Percentiles rank a stretch among this genome's conserved stretches.
Conservation (phyloP, 2,113 vertebrate genomes). For the Labrus mixtus region DNA sequence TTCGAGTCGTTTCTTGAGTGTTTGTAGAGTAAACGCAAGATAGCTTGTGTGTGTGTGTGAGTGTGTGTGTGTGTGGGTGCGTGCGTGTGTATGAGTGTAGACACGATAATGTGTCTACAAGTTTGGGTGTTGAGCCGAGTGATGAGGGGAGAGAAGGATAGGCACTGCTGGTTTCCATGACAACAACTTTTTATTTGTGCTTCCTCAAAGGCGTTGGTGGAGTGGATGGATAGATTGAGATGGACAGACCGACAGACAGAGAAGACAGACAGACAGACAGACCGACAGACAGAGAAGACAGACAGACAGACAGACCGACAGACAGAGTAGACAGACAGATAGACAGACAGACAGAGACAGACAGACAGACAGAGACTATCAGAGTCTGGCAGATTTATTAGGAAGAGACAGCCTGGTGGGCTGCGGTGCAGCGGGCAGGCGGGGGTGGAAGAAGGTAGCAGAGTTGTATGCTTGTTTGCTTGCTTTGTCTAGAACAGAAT, state of each 20-base stretch:
- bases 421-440: conserved; percentile 59
- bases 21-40: conserved; percentile 35
- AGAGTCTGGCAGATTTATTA: conserved; percentile 57
- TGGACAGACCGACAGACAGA: conserved; percentile 17
- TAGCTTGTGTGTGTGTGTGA: not conserved
- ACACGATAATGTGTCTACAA: conserved; percentile 18
- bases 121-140: conserved; percentile 47
- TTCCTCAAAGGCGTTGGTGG: conserved; percentile 71
- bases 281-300: too few relatives aligned
- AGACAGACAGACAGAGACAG: not conserved
- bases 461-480: conserved; percentile 58
- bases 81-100: not conserved
- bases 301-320: too few relatives aligned
- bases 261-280: too few relatives aligned
- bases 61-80: not conserved
- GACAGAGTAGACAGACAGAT: too few relatives aligned
- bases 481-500: conserved; percentile 76
- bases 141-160: conserved; percentile 66
- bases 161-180: conserved; percentile 79
- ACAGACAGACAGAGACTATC: conserved; percentile 1
- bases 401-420: conserved; percentile 63
- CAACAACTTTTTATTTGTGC: conserved; percentile 78
- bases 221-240: conserved; percentile 27
- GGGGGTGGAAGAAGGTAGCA: conserved; percentile 69
- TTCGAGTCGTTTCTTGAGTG: conserved; percentile 54